Conservation (phyloP, 1,140 invertebrate species). For the Mya arenaria region DNA sequence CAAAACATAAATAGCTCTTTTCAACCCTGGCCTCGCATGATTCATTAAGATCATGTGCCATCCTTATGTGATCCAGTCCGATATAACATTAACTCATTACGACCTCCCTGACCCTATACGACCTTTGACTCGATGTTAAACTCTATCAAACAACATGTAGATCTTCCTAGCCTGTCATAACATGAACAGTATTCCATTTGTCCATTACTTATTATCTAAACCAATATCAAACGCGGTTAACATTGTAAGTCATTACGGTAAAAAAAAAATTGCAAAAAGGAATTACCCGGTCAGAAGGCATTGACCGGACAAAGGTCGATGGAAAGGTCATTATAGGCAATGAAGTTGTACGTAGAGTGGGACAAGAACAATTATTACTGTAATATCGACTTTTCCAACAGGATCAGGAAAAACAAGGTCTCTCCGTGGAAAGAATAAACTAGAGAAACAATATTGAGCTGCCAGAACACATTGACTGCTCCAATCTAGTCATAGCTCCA, state of each 20-base stretch:
- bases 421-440: no score
- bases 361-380: background rate
- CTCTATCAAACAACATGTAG: background rate
- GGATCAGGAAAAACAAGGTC: no score
- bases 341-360: background rate
- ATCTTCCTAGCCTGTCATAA: slow-evolving; percentile 32
- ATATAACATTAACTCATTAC: no score
- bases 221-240: background rate
- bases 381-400: slow-evolving; percentile 2
- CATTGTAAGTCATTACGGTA: slow-evolving; percentile 50
- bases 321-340: slow-evolving; percentile 28
- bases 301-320: slow-evolving; percentile 49
- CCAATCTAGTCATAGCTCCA: no score
- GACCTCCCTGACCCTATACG: slow-evolving; percentile 30
- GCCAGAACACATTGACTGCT: no score
- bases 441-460: no score
- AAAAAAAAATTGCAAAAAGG: slow-evolving; percentile 37
- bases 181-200: background rate
- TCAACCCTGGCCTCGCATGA: no score
- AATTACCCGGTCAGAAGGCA: slow-evolving; percentile 50
- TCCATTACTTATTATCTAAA: slow-evolving; percentile 38
- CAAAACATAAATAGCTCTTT: no score
- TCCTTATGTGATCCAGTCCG: no score
- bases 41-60: no score
- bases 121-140: slow-evolving; percentile 47